Conservation (phyloP, 92 coral and sea anemone species). For the Isaurus tuberculatus region DNA sequence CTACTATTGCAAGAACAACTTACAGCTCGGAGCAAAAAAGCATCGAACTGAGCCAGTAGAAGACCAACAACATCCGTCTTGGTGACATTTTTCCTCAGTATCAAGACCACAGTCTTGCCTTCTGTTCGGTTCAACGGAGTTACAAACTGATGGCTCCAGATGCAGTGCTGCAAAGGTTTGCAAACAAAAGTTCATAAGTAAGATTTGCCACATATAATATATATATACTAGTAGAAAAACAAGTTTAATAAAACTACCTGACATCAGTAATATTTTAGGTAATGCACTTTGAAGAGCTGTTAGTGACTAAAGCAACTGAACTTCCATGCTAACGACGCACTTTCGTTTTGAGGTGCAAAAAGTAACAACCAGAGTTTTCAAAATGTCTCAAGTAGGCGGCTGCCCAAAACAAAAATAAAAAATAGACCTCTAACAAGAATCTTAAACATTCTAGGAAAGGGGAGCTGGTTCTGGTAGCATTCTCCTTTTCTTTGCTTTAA, state of each 20-base stretch:
- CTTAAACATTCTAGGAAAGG: no score
- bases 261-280: no score
- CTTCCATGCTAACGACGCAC: no score
- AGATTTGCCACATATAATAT: not conserved
- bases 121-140: not conserved
- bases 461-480: no score
- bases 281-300: no score
- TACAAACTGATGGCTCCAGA: constrained; percentile 32
- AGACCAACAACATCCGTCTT: constrained; percentile 36
- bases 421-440: no score
- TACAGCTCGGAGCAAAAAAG: constrained; percentile 41
- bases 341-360: no score
- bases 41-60: constrained; percentile 6
- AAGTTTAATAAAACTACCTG: not conserved
- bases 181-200: not conserved
- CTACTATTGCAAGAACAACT: not conserved
- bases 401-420: no score
- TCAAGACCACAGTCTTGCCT: constrained; percentile 24
- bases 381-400: no score
- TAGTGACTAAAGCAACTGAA: no score
- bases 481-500: no score
- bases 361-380: no score
- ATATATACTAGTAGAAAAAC: not conserved
- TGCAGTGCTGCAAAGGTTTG: constrained; percentile 20
- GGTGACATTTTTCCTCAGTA: constrained; percentile 16